Conservation (phyloP, 2,888 invertebrate genomes). For the Venustoraphidia nigricollis region DNA sequence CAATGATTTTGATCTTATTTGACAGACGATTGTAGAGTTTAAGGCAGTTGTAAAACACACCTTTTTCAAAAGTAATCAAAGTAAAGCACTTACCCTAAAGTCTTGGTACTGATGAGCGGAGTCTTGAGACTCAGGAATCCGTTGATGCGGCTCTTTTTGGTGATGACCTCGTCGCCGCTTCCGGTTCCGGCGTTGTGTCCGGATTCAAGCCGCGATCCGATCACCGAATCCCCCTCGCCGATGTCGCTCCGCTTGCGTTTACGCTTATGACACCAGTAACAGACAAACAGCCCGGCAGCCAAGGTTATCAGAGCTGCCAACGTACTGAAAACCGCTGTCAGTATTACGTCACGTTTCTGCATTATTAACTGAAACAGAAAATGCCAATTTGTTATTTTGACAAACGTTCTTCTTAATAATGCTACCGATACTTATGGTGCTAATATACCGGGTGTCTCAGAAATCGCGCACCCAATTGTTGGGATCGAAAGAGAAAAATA, state of each 20-base stretch:
- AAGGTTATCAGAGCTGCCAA: conserved; percentile 40
- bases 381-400: conserved; percentile 1
- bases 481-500: too few species aligned
- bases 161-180: neutral
- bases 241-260: conserved; percentile 40
- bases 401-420: too few species aligned
- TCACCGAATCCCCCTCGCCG: conserved; percentile 39
- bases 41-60: too few species aligned
- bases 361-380: conserved; percentile 39
- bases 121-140: conserved; percentile 56
- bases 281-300: conserved; percentile 40
- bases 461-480: too few species aligned
- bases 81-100: conserved; percentile 47
- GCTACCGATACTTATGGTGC: too few species aligned
- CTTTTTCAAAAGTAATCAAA: too few species aligned
- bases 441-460: too few species aligned
- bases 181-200: neutral
- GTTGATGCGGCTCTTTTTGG: conserved; percentile 38
- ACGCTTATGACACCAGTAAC: conserved; percentile 35
- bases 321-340: conserved; percentile 47
- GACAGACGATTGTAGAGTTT: too few species aligned
- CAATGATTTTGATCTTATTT: too few species aligned
- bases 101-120: conserved; percentile 57
- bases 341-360: conserved; percentile 51
- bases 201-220: conserved; percentile 21